Base-by-base conservation (phyloP, 2,797 vertebrate species). In the Hyperoplus lanceolatus region DNA sequence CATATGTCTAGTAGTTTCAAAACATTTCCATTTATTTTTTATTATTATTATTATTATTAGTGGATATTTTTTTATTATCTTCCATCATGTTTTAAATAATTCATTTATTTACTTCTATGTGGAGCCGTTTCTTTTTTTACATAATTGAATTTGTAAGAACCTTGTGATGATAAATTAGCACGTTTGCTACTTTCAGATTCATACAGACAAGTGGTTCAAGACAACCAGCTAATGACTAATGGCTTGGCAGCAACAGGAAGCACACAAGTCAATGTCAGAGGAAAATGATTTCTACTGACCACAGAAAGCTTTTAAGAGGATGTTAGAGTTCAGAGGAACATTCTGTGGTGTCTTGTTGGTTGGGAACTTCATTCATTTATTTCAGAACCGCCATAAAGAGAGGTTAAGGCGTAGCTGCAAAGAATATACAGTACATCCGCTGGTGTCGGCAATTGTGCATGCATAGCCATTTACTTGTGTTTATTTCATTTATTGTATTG, bases 171-270 rank as follows among this genome's bases (percentile, higher is more conserved):
- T 57, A 66, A 65, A 89, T 84, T 66, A 79, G 53, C n/a, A 54
- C 38, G 59, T 75, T 53, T 75, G 14, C 13, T 77, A 55, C 60
- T 60, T 48, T 73, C 16, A 71, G 62, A 80, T 5, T 41, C 39
- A 62, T 59, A 38, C 15, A 39, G 21, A 76, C 80, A 75, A 84
- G 82, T 84, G 73, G 79, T 85, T 41, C 71, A 75, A 58, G 14
- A 65, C 65, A 65, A 56, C 21, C 59, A 45, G 63, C 78, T 86
- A 87, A 89, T 87, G 67, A 71, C 84, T 91, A 85, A 90, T 89
- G 80, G 85, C 56, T 75, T 56, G 5, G 71, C 59, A 53, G 54
- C 53, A 83, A 77, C 77, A 83, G 89, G 81, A 91, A 92, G 72
- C 50, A 70, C 63, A 80, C 60, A 78, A 60, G 21, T 85, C 61